phyloP scores from a whole-genome alignment of 2,113 vertebrate genomes.

The Eonycteris spelaea region DNA sequence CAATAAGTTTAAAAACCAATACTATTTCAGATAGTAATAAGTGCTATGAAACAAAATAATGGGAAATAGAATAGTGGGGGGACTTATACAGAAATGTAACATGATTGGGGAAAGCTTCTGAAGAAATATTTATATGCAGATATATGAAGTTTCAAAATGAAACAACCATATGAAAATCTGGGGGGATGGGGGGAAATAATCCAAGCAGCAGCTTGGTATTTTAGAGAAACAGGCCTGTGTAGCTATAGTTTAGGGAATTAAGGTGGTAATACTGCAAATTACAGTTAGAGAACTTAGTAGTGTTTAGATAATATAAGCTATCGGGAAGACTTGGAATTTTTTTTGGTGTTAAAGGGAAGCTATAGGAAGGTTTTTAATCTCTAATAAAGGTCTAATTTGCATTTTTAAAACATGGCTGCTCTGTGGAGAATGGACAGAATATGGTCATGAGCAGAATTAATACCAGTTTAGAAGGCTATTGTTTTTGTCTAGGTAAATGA shows the following conservation, averaged over 20 bases:
- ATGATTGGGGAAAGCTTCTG: background rate
- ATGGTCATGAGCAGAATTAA: background rate
- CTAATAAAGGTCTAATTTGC: background rate
- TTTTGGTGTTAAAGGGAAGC: background rate
- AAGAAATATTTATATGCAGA: background rate
- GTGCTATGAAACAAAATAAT: background rate
- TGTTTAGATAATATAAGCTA: background rate
- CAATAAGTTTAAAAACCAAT: background rate
- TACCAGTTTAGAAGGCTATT: background rate
- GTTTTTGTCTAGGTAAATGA: background rate
- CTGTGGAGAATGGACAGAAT: background rate
- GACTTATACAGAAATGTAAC: background rate
- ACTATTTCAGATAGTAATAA: background rate
- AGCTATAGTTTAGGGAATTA: background rate
- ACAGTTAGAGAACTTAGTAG: background rate
- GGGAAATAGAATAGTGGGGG: background rate
- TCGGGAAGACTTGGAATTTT: background rate
- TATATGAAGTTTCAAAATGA: background rate
- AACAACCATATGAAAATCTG: background rate
- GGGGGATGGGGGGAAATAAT: background rate
- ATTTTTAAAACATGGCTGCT: background rate
- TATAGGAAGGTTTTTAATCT: background rate
- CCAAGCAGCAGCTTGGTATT: background rate
- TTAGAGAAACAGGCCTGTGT: background rate
- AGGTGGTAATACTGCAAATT: background rate